These are phyloP conservation scores for Thrips palmi DNA, from an alignment of 1,140 invertebrate genomes.

Conservation along the genomic window DNA sequence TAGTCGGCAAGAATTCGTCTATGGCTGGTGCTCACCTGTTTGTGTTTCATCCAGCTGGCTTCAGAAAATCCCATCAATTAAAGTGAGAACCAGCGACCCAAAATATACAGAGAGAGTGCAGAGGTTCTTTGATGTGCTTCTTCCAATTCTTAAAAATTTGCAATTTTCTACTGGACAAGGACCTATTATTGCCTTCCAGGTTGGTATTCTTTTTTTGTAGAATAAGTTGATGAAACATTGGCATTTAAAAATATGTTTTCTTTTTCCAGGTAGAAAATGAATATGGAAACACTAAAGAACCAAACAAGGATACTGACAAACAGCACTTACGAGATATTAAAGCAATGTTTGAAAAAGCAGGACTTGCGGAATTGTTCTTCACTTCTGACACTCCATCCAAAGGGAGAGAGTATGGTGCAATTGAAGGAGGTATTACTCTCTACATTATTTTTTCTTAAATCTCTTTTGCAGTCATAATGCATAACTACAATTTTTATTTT, in stretches of 20 bases:
- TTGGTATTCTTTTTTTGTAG: not conserved
- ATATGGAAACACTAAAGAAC: conserved; percentile 24
- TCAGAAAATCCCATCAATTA: conserved; percentile 26
- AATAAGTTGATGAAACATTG: conserved; percentile 4
- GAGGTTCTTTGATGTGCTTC: conserved; percentile 27
- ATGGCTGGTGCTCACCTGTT: conserved; percentile 1
- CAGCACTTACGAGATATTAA: conserved; percentile 27
- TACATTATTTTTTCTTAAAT: not conserved
- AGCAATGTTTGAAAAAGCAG: conserved; percentile 21
- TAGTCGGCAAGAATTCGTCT: not conserved
- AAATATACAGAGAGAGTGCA: conserved; percentile 27
- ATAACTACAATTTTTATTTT: conserved; percentile 10
- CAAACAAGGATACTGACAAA: conserved; percentile 17
- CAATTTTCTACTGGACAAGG: not conserved
- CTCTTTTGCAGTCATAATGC: not conserved
- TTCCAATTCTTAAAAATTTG: too few relatives aligned
- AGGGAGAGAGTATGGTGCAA: conserved; percentile 10
- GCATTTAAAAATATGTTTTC: not conserved
- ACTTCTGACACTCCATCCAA: conserved; percentile 28
- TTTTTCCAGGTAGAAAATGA: conserved; percentile 35
- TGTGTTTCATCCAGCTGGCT: conserved; percentile 27
- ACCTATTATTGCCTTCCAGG: too few relatives aligned
- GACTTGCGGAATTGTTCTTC: conserved; percentile 27
- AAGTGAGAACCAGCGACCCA: conserved; percentile 27
- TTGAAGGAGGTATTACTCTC: conserved; percentile 4